Evolutionary conservation across 35 echinoderm and acorn worm genomes (phyloP).

Genomic region (Ophiothrix spiculata): DNA sequence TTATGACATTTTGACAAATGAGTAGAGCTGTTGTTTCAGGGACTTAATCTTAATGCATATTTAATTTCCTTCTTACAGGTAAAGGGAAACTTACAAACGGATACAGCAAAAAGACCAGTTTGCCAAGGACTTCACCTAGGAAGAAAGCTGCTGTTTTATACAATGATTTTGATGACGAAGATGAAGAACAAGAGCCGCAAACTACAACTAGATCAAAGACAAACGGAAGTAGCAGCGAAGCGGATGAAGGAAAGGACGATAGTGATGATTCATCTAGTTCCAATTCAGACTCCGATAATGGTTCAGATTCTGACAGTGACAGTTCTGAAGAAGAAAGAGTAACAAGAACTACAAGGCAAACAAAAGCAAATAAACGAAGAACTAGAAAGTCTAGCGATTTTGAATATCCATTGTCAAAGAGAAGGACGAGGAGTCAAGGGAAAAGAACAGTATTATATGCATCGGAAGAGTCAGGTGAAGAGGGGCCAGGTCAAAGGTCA

Average conservation of each 20-base stretch:
- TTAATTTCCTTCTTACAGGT: background rate
- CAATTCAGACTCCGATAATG: constrained; percentile 12
- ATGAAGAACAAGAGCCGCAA: constrained; percentile 10
- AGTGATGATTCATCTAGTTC: background rate
- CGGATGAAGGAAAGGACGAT: background rate
- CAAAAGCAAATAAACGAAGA: background rate
- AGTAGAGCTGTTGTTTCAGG: background rate
- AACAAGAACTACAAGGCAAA: constrained; percentile 39
- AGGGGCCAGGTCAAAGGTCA: constrained; percentile 31
- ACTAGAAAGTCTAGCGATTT: constrained; percentile 26
- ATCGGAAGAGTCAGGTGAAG: constrained; percentile 32
- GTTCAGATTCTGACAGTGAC: constrained; percentile 27
- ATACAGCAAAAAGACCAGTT: background rate
- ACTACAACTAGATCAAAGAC: background rate
- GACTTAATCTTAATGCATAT: background rate
- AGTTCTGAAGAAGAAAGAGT: constrained; percentile 29
- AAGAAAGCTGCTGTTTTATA: background rate
- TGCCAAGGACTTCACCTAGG: background rate
- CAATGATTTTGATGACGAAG: constrained; percentile 3
- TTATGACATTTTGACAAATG: no score
- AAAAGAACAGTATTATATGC: constrained; percentile 51
- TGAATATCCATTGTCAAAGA: constrained; percentile 33
- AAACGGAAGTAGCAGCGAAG: background rate
- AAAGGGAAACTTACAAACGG: constrained; percentile 29
- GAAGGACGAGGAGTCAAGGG: constrained; percentile 51